Percentiles rank a stretch among this genome's conserved stretches.
phyloP scores from a whole-genome alignment of 1,140 invertebrate species.

The Pantala flavescens region DNA sequence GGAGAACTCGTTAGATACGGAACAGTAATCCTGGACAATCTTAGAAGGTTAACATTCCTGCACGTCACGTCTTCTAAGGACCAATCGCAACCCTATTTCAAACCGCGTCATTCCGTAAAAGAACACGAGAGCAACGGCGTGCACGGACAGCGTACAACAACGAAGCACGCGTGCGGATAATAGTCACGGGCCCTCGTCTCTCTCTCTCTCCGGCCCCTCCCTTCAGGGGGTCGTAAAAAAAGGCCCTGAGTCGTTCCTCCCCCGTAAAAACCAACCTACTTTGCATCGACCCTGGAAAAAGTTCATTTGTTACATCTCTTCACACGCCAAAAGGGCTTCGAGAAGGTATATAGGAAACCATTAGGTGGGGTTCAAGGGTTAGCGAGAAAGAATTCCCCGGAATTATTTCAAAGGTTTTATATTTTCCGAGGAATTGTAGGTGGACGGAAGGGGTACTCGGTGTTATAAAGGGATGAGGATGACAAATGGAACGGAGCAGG shows the following conservation, averaged over 20 bases:
- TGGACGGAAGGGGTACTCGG: not conserved
- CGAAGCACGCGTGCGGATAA: not conserved
- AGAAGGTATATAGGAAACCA: constrained; percentile 6
- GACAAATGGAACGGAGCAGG: not conserved
- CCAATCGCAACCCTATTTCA: too few relatives aligned
- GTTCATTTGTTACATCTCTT: not conserved
- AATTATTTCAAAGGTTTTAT: not conserved
- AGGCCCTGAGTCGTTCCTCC: not conserved
- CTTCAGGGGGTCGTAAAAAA: not conserved
- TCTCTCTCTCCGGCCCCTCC: not conserved
- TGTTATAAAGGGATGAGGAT: not conserved
- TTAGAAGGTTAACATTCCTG: too few relatives aligned
- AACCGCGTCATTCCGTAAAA: not conserved
- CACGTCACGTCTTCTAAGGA: too few relatives aligned
- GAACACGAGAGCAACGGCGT: not conserved
- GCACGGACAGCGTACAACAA: not conserved
- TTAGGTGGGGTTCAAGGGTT: not conserved
- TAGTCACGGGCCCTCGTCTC: not conserved
- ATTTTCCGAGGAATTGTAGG: not conserved
- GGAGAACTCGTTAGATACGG: too few relatives aligned
- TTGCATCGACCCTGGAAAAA: not conserved
- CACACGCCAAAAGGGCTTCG: not conserved
- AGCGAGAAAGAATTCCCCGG: not conserved
- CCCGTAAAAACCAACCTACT: not conserved
- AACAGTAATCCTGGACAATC: too few relatives aligned